Evolutionary conservation across 2,113 vertebrate genomes (phyloP).

Genomic region (Notarius lentiginosus): DNA sequence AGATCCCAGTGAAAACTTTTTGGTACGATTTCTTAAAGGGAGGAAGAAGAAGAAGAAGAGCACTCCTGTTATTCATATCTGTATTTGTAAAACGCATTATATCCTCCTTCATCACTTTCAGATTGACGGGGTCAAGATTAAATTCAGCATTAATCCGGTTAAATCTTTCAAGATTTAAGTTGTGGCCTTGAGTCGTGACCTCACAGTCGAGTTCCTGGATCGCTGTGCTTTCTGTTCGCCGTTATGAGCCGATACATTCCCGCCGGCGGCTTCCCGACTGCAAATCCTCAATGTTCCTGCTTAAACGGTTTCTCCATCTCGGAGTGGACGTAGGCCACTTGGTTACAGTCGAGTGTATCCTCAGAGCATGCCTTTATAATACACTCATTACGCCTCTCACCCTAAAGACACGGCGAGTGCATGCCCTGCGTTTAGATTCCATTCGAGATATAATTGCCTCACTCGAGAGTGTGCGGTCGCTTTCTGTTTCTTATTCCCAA

Average conservation of each 20-base stretch:
- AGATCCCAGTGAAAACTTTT: not conserved
- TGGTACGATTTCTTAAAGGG: not conserved
- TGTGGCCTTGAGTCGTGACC: slow-evolving; percentile 60
- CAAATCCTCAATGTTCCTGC: slow-evolving; percentile 27
- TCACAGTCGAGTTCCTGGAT: slow-evolving; percentile 61
- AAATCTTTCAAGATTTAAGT: slow-evolving; percentile 47
- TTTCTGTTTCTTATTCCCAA: slow-evolving; percentile 49
- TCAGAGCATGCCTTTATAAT: slow-evolving; percentile 39
- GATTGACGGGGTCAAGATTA: not conserved
- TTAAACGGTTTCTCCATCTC: slow-evolving; percentile 27
- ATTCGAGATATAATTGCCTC: slow-evolving; percentile 68
- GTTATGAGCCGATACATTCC: slow-evolving; percentile 24
- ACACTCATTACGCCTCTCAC: slow-evolving; percentile 26
- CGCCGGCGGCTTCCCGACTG: not conserved
- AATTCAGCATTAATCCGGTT: not conserved
- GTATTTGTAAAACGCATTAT: not conserved
- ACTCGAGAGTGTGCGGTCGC: slow-evolving; percentile 43
- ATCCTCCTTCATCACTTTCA: not conserved
- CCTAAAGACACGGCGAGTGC: slow-evolving; percentile 23
- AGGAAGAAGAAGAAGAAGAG: not conserved
- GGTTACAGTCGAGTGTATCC: slow-evolving; percentile 33
- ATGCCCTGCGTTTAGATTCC: slow-evolving; percentile 50
- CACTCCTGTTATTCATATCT: not conserved
- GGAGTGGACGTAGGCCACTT: slow-evolving; percentile 13
- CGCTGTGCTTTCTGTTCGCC: slow-evolving; percentile 34